Percentiles rank a stretch among this genome's conserved stretches.
These are phyloP conservation scores for Panurus biarmicus DNA, from an alignment of 2,113 vertebrate genomes.

Conservation along the genomic window DNA sequence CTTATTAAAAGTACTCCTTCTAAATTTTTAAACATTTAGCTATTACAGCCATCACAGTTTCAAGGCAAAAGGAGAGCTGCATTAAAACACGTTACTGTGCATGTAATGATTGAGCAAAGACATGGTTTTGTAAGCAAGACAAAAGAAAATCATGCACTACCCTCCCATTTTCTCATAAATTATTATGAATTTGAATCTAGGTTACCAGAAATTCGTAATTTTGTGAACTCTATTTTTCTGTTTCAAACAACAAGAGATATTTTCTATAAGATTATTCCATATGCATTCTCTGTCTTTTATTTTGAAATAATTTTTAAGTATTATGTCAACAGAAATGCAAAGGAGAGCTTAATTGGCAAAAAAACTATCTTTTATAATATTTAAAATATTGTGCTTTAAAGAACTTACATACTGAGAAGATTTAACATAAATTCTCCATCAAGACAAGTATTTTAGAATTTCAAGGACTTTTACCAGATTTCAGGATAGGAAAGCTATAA, in stretches of 20 bases:
- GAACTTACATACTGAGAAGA: neutral
- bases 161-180: neutral
- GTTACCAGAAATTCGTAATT: neutral
- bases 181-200: neutral
- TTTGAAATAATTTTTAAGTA: neutral
- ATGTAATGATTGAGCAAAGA: neutral
- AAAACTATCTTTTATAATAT: neutral
- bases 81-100: neutral
- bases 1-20: slow-evolving; percentile 1
- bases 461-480: neutral
- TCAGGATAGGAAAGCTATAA: neutral
- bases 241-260: neutral
- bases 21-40: slow-evolving; percentile 15
- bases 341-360: neutral
- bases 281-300: neutral
- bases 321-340: neutral
- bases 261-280: neutral
- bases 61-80: neutral
- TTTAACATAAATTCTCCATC: neutral
- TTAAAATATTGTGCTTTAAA: neutral
- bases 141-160: neutral
- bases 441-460: neutral
- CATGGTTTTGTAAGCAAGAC: neutral
- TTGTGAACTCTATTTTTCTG: neutral
- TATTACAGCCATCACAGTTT: neutral